Percentiles rank a stretch among this genome's conserved stretches.
Evolutionary conservation across 2,113 vertebrate species (phyloP).

Genomic region (Muntiacus muntjak): DNA sequence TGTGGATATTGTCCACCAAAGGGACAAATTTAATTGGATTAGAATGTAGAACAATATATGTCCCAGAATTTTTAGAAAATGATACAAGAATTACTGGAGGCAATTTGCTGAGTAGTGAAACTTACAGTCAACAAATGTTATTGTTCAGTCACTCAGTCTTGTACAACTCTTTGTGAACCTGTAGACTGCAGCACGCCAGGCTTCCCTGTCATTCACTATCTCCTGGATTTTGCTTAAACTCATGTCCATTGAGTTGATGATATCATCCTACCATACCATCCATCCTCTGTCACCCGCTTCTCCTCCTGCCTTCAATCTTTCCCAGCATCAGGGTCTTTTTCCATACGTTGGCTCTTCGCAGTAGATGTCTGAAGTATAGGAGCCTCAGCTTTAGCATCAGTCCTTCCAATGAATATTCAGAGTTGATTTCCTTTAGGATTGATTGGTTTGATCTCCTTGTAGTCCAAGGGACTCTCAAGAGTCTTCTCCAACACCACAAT

Average conservation of each 20-base stretch:
- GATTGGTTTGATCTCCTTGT: background rate
- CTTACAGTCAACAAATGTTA: background rate
- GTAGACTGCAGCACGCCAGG: fast-evolving
- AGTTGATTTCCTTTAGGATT: background rate
- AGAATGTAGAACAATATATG: background rate
- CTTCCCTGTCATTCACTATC: background rate
- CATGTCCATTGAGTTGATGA: background rate
- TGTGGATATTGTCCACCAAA: background rate
- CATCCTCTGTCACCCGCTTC: background rate
- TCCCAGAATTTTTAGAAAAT: background rate
- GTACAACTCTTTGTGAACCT: background rate
- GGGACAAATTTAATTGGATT: background rate
- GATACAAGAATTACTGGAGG: background rate
- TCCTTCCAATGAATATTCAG: background rate
- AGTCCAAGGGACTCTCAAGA: background rate
- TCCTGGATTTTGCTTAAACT: background rate
- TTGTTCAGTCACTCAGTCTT: background rate
- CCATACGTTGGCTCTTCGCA: fast-evolving
- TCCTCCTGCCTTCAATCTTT: background rate
- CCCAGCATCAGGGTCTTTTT: background rate
- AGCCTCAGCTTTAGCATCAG: background rate
- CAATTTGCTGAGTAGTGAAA: background rate
- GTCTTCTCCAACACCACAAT: background rate
- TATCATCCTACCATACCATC: background rate
- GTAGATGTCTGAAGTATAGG: background rate